Evolutionary conservation across 2,113 vertebrate species (phyloP), one percentile per base, ranked within the genome.

Genomic region (Leptobrachium leishanense): DNA sequence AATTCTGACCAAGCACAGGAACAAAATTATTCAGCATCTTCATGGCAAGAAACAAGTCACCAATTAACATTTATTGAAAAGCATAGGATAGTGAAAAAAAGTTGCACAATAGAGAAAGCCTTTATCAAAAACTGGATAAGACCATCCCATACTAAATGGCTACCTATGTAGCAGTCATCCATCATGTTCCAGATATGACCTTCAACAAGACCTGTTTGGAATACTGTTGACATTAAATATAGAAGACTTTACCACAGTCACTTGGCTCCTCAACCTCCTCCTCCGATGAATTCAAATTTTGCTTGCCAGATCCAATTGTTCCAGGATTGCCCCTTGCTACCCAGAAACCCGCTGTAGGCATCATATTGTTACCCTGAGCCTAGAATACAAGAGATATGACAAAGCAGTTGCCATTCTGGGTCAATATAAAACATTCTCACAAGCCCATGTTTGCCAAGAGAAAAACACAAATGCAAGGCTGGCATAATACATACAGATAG

Each of bases 281-380:
- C 81, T 94, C 93, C 2, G 90, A 91, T 13, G 89, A 89, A 86
- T 88, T 90, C 68, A 92, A 72, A 6, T 84, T 69, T 53, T 89
- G 90, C 83, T 93, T 95, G 63, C 83, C 87, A 20, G 86, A 67
- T 40, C 87, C 76, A 71, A 87, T 76, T 10, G 92, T 72, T 63
- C 70, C 86, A 68, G 85, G 87, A 39, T 67, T 87, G 71, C 84
- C 87, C 39, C 90, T 91, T 76, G 86, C 39, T 43, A 92, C 85
- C 91, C 91, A 94, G 80, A 91, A 95, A 53, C 88, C 73, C 5
- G 91, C 77, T 68, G 86, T 72, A 43, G 90, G 89, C 66, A 91
- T 87, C 83, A 93, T 59, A 1, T 89, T 65, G n/a, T 80, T 85
- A 3, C 84, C 72, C 62, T 88, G 92, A 79, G 75, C 90, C 94